These are phyloP conservation scores for Adineta ricciae DNA, from an alignment of 2,888 invertebrate genomes.

Conservation along the genomic window DNA sequence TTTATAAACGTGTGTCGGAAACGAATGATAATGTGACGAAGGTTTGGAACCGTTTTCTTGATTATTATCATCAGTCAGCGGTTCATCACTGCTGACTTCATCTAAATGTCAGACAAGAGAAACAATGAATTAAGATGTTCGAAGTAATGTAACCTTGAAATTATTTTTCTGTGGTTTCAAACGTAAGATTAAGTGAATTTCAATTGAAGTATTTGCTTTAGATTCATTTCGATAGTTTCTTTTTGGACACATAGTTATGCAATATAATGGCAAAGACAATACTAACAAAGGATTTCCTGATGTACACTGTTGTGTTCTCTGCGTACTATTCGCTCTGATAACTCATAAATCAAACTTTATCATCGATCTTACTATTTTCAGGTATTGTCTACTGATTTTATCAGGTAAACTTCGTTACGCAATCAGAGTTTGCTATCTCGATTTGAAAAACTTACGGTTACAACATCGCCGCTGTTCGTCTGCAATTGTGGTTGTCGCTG, in stretches of 20 bases:
- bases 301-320: too few species aligned
- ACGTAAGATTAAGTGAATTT: neutral
- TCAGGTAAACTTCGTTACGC: too few species aligned
- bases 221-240: too few species aligned
- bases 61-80: neutral
- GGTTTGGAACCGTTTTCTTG: neutral
- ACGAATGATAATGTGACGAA: neutral
- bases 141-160: neutral
- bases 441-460: neutral
- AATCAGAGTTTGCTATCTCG: too few species aligned
- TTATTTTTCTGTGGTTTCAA: neutral
- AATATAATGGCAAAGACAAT: too few species aligned
- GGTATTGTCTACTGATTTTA: too few species aligned
- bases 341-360: too few species aligned
- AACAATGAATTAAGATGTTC: neutral
- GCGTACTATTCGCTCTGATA: too few species aligned
- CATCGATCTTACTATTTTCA: too few species aligned
- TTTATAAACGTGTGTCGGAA: constrained; percentile 15
- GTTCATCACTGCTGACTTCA: neutral
- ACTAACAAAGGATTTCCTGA: too few species aligned
- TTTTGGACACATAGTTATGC: too few species aligned
- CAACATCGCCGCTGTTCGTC: neutral
- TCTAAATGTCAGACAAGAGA: neutral
- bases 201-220: neutral
- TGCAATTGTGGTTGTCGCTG: neutral